Percentiles rank a stretch among this genome's conserved stretches.
Evolutionary conservation across 2,113 vertebrate genomes (phyloP).

Genomic region (Cynopterus brachyotis): DNA sequence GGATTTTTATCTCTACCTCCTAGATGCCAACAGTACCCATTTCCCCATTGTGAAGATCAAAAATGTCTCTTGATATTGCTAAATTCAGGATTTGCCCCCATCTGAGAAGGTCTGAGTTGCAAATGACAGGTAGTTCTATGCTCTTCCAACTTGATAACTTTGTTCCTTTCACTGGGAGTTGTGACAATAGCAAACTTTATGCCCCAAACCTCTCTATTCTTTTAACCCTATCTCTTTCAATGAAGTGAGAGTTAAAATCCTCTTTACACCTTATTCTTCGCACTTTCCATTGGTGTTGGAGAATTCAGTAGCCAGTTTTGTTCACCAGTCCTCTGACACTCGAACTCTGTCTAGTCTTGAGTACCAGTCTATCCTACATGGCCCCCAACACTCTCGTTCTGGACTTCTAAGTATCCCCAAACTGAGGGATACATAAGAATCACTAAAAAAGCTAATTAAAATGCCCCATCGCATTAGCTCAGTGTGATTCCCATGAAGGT

Average conservation of each 20-base stretch:
- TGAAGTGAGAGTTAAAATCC: not conserved
- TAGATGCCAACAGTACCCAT: not conserved
- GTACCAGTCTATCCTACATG: not conserved
- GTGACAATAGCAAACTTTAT: rapidly evolving
- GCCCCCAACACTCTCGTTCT: not conserved
- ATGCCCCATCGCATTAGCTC: no score
- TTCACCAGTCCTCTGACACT: not conserved
- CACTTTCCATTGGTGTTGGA: not conserved
- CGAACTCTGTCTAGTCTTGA: not conserved
- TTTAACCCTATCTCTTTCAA: not conserved
- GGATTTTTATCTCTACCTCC: not conserved
- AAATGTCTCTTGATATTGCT: not conserved
- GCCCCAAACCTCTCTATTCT: not conserved
- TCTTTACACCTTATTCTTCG: not conserved
- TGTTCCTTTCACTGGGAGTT: not conserved
- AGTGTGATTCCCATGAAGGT: not conserved
- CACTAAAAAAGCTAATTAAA: not conserved
- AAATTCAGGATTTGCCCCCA: no score
- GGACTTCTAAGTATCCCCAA: no score
- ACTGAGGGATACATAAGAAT: not conserved
- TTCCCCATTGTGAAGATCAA: not conserved
- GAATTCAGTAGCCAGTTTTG: not conserved
- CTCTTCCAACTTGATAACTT: not conserved
- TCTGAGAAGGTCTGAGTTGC: not conserved
- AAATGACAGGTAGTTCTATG: not conserved